These are phyloP conservation scores for Barnardius zonarius DNA, from an alignment of 2,113 vertebrate genomes.

Conservation along the genomic window DNA sequence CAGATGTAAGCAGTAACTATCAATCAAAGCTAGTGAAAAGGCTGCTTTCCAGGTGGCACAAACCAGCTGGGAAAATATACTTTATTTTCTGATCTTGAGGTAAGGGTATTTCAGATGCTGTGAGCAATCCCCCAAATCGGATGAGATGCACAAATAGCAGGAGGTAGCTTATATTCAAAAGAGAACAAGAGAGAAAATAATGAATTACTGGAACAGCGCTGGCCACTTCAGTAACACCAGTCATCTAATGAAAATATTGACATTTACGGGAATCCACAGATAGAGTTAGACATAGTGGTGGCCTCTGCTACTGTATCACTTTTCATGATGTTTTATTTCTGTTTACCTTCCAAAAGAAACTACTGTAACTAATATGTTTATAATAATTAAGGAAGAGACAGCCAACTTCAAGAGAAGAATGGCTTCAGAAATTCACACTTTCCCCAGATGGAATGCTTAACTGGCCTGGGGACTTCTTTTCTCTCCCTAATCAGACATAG, in stretches of 20 bases:
- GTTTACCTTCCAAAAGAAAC: conserved; percentile 61
- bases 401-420: background rate
- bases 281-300: conserved; percentile 30
- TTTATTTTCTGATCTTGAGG: background rate
- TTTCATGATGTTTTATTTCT: conserved; percentile 42
- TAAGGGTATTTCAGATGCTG: background rate
- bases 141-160: background rate
- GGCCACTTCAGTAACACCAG: conserved; percentile 1
- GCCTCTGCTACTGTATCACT: conserved; percentile 4
- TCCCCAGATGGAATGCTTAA: background rate
- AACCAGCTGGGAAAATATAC: background rate
- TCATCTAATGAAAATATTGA: conserved; percentile 39
- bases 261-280: conserved; percentile 47
- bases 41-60: conserved; percentile 57
- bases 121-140: background rate
- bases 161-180: background rate
- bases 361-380: conserved; percentile 33
- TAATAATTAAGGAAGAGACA: conserved; percentile 15
- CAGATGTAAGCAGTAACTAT: conserved; percentile 55
- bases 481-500: background rate
- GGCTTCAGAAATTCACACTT: background rate
- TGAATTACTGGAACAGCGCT: background rate
- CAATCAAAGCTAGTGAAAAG: conserved; percentile 38
- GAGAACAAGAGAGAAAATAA: background rate
- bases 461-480: background rate